These are phyloP conservation scores for Phoxinus dragarum DNA, from an alignment of 2,797 vertebrate genomes.

Conservation along the genomic window DNA sequence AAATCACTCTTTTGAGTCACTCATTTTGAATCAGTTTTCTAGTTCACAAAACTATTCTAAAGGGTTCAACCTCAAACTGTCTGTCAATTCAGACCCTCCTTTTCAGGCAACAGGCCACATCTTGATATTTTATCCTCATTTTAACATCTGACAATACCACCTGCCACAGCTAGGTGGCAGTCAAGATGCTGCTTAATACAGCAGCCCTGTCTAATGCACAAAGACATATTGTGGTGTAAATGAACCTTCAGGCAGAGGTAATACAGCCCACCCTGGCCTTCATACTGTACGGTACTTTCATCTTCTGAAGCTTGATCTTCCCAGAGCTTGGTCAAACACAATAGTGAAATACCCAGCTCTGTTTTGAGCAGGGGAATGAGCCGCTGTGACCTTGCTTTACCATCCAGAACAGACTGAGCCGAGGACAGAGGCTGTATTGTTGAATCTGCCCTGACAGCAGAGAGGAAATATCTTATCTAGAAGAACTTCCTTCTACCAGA, in stretches of 20 bases:
- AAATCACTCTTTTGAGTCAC: not conserved
- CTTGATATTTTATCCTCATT: not conserved
- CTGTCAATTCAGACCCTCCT: not conserved
- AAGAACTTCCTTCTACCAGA: constrained; percentile 49
- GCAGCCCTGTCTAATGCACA: constrained; percentile 3
- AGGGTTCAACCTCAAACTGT: not conserved
- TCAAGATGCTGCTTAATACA: constrained; percentile 8
- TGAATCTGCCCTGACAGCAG: constrained; percentile 46
- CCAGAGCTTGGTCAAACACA: constrained; percentile 39
- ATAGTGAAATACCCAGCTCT: constrained; percentile 30
- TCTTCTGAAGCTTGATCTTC: constrained; percentile 51
- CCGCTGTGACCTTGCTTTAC: constrained; percentile 51
- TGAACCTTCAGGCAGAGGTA: constrained; percentile 12
- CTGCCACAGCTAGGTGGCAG: constrained; percentile 28
- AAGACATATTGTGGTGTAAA: constrained; percentile 25
- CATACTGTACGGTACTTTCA: constrained; percentile 40
- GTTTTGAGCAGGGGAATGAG: constrained; percentile 5
- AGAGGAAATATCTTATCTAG: constrained; percentile 58
- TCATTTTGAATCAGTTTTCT: not conserved
- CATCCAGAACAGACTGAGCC: constrained; percentile 31
- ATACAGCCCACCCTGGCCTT: constrained; percentile 19
- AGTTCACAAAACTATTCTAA: not conserved
- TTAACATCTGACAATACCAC: not conserved
- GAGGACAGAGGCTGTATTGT: constrained; percentile 53
- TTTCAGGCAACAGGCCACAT: constrained; percentile 1